Base-by-base conservation (phyloP, 2,888 invertebrate species). In the Sisyra nigra region DNA sequence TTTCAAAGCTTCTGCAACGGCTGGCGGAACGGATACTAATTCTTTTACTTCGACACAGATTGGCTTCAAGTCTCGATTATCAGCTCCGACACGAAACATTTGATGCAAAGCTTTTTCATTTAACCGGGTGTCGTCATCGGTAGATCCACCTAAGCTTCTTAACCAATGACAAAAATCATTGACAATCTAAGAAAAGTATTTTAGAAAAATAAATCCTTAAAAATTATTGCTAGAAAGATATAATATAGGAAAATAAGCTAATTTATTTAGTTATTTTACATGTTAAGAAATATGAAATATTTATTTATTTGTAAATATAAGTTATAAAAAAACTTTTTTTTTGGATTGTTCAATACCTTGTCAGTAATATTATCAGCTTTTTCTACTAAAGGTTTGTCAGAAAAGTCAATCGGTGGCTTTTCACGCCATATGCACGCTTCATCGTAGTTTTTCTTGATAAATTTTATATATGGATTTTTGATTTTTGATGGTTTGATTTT, bases 11-110 rank as follows among this genome's bases (percentile, higher is more conserved):
- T 56, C 54, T 0, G 76, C 76, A 2, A 76, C 63, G 48, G 63
- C 62, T 44, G 68, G 65, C 30, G 74, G 67, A 10, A 78, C 66
- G 32, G 70, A 64, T 1, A 74, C 71, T 54, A 77, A 56, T 55
- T 76, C 74, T 52, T 67, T 69, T 3, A 74, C 57, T 29, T 66
- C 55, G 1, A 75, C 66, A 57, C 63, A 59, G 18, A 75, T 57
- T 46, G 73, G 67, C 41, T 62, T 65, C 1, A 74, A 66, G 1
- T 68, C 69, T 47, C 72, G 71, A 5, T 67, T 68, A 47, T 73
- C 65, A 50, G 72, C 72, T 44, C 72, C 72, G 42, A 74, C 68
- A 67, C 74, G 60, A 49, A 63, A 62, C 55, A 63, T 57, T 41
- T 57, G 55, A 17, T 60, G 52, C 9, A 63, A 52, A 11, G 53